These are phyloP conservation scores for Argyresthia goedartella DNA, from an alignment of 2,888 invertebrate species.

Conservation along the genomic window DNA sequence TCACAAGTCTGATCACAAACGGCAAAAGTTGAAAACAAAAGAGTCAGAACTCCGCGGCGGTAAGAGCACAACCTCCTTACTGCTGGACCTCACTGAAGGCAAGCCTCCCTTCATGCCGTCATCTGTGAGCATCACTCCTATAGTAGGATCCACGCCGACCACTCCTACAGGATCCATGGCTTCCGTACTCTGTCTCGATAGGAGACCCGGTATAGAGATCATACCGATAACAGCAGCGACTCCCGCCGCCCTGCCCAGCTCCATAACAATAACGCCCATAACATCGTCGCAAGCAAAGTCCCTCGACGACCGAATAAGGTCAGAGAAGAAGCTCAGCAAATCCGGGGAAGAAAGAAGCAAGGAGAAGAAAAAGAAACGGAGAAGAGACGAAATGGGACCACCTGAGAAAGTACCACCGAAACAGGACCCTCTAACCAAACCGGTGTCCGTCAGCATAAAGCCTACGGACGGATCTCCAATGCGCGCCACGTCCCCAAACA, in stretches of 20 bases:
- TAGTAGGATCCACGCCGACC: slow-evolving; percentile 57
- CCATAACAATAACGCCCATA: slow-evolving; percentile 90
- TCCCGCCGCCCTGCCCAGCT: slow-evolving; percentile 78
- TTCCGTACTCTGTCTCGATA: slow-evolving; percentile 75
- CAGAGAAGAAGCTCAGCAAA: slow-evolving; percentile 57
- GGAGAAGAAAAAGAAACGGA: slow-evolving; percentile 82
- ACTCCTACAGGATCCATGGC: slow-evolving; percentile 74
- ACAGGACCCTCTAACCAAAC: slow-evolving; percentile 78
- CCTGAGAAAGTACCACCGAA: slow-evolving; percentile 85
- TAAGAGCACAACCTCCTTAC: slow-evolving; percentile 49
- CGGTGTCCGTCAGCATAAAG: slow-evolving; percentile 81
- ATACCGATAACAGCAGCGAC: slow-evolving; percentile 80
- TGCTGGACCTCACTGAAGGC: slow-evolving; percentile 68
- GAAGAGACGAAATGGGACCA: slow-evolving; percentile 83
- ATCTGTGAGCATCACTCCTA: slow-evolving; percentile 65
- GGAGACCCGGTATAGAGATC: slow-evolving; percentile 86
- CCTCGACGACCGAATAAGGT: slow-evolving; percentile 53
- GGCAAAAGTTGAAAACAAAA: slow-evolving; percentile 72
- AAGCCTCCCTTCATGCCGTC: slow-evolving; percentile 60
- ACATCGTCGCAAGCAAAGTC: slow-evolving; percentile 68
- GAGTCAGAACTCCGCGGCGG: slow-evolving; percentile 59
- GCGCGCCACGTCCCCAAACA: slow-evolving; percentile 76
- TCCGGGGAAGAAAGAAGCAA: slow-evolving; percentile 58
- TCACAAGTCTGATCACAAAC: slow-evolving; percentile 71
- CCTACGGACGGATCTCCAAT: slow-evolving; percentile 74